Evolutionary conservation across 2,113 vertebrate species (phyloP).

Genomic region (Labrus mixtus): DNA sequence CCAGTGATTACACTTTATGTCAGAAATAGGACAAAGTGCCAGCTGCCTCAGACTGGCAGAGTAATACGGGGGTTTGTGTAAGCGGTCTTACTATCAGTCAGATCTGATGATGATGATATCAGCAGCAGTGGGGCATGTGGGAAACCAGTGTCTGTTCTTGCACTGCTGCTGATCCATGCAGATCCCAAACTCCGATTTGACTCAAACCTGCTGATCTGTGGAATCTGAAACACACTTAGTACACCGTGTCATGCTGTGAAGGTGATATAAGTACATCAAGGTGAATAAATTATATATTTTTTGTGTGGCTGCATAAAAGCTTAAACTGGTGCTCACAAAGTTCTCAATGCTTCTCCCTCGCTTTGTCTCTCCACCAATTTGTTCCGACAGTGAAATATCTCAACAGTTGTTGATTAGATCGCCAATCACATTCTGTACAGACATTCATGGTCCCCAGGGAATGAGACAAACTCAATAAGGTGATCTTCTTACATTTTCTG

Average conservation of each 20-base stretch:
- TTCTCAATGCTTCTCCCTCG: neutral
- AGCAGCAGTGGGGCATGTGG: slow-evolving; percentile 50
- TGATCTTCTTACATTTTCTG: too few species aligned
- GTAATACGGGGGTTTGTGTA: slow-evolving; percentile 12
- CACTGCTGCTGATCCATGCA: slow-evolving; percentile 67
- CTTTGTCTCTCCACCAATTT: too few species aligned
- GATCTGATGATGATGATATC: slow-evolving; percentile 54
- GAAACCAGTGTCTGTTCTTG: slow-evolving; percentile 30
- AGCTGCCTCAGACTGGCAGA: slow-evolving; percentile 5
- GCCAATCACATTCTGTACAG: too few species aligned
- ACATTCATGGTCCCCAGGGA: too few species aligned
- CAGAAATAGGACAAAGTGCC: neutral
- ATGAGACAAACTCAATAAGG: too few species aligned
- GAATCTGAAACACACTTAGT: slow-evolving; percentile 18
- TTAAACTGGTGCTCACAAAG: neutral
- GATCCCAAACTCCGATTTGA: slow-evolving; percentile 71
- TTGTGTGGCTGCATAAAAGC: neutral
- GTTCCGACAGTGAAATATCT: too few species aligned
- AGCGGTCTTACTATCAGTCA: slow-evolving; percentile 33
- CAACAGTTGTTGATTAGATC: too few species aligned
- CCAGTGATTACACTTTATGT: neutral
- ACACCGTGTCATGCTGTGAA: slow-evolving; percentile 39
- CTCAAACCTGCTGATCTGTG: slow-evolving; percentile 76
- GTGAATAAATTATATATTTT: neutral
- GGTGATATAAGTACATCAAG: slow-evolving; percentile 49